These are phyloP conservation scores for Zaprionus nigranus DNA, from an alignment of 1,140 invertebrate genomes.

Conservation along the genomic window DNA sequence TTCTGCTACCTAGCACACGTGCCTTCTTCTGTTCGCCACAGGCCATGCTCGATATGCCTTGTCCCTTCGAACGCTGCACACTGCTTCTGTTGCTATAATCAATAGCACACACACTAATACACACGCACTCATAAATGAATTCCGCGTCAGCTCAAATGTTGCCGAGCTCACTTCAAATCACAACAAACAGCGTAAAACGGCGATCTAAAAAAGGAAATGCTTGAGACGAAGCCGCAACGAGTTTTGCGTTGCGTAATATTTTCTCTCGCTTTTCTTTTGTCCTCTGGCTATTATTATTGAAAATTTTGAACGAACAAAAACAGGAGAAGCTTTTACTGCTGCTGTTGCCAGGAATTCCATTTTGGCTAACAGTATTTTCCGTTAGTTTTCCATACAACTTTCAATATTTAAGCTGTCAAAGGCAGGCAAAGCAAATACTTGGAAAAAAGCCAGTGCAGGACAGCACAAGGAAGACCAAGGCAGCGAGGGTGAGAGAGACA, in stretches of 20 bases:
- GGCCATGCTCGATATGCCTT: conserved; percentile 5
- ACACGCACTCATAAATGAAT: conserved; percentile 51
- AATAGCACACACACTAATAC: conserved; percentile 31
- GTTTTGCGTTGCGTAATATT: conserved; percentile 2
- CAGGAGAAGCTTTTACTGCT: conserved; percentile 14
- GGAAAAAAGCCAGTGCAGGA: neutral
- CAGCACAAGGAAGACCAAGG: neutral
- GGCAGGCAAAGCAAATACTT: conserved; percentile 44
- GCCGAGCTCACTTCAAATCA: conserved; percentile 52
- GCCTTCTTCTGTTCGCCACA: conserved; percentile 10
- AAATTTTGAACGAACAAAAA: conserved; percentile 42
- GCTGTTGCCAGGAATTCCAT: conserved; percentile 63
- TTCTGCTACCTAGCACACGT: conserved; percentile 12
- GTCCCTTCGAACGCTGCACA: conserved; percentile 22
- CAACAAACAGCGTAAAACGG: conserved; percentile 53
- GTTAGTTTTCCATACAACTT: conserved; percentile 35
- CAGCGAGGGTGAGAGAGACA: neutral
- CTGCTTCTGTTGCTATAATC: conserved; percentile 36
- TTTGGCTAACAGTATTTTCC: conserved; percentile 54
- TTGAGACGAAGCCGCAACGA: conserved; percentile 15
- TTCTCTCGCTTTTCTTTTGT: conserved; percentile 6
- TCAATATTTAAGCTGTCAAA: conserved; percentile 73
- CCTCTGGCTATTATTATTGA: conserved; percentile 62
- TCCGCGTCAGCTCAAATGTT: conserved; percentile 34
- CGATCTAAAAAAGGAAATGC: conserved; percentile 18